phyloP scores from a whole-genome alignment of 2,888 invertebrate genomes.

The Zelleria hepariella region DNA sequence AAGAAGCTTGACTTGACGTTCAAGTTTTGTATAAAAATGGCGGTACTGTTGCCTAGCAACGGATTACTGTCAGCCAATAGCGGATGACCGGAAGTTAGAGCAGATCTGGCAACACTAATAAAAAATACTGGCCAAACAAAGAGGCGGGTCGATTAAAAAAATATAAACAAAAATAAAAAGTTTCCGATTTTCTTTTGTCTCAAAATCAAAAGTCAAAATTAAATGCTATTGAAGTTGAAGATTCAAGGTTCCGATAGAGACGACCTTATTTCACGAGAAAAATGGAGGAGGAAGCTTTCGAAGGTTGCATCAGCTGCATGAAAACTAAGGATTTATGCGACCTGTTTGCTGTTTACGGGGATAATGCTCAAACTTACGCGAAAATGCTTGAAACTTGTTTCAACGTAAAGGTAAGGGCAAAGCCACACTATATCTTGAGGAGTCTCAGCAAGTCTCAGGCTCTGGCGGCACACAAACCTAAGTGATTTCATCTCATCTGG shows the following conservation, averaged over 20 bases:
- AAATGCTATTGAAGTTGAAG: neutral
- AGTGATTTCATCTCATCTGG: too few relatives aligned
- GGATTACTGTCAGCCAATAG: too few relatives aligned
- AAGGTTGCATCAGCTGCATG: slow-evolving; percentile 68
- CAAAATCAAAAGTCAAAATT: neutral
- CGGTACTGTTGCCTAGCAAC: neutral
- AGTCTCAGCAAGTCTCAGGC: too few relatives aligned
- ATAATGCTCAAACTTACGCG: slow-evolving; percentile 55
- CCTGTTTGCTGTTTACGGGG: slow-evolving; percentile 59
- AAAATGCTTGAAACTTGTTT: slow-evolving; percentile 63
- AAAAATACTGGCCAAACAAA: neutral
- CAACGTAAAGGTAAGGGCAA: slow-evolving; percentile 43
- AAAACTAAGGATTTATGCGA: slow-evolving; percentile 59
- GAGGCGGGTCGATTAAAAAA: neutral
- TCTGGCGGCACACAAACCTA: too few relatives aligned
- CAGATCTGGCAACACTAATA: neutral
- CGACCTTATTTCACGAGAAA: neutral
- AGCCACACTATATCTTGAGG: too few relatives aligned
- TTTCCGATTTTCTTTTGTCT: neutral
- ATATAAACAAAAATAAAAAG: neutral
- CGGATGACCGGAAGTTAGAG: neutral
- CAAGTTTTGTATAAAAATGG: neutral
- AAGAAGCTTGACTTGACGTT: neutral
- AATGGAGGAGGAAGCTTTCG: slow-evolving; percentile 55
- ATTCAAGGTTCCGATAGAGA: neutral